These are phyloP conservation scores for Lysiphlebus fabarum DNA, from an alignment of 1,140 invertebrate species.

Conservation along the genomic window DNA sequence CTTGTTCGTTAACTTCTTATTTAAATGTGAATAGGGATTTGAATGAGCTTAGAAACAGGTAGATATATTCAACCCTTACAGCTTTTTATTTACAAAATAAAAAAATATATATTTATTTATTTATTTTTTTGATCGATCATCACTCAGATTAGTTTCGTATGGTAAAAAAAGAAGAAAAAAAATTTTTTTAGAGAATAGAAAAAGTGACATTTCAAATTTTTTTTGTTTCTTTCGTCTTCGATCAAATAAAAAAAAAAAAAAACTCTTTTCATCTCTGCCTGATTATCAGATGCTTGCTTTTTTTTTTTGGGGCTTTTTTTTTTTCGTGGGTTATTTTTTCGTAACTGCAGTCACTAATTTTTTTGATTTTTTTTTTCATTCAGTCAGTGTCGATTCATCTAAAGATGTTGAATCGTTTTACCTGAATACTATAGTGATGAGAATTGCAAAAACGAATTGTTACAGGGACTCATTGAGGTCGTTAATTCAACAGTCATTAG, in stretches of 20 bases:
- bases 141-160: background rate
- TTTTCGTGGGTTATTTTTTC: no score
- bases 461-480: conserved; percentile 28
- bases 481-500: conserved; percentile 40
- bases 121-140: conserved; percentile 11
- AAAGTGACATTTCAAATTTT: conserved; percentile 1
- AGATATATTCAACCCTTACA: conserved; percentile 20
- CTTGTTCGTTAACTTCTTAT: conserved; percentile 44
- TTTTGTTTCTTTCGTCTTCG: background rate
- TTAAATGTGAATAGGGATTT: conserved; percentile 39
- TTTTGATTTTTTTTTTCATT: background rate
- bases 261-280: no score
- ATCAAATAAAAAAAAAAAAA: no score
- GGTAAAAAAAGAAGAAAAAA: no score
- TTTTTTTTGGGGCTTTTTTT: no score
- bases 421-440: background rate
- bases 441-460: conserved; percentile 1
- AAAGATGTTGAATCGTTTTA: background rate
- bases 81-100: background rate
- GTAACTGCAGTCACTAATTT: no score
- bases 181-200: background rate
- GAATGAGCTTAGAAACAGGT: conserved; percentile 32
- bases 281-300: no score
- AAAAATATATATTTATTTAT: background rate
- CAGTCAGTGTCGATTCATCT: background rate